Conservation (phyloP, 2,888 invertebrate species). For the Teinopalpus imperialis region DNA sequence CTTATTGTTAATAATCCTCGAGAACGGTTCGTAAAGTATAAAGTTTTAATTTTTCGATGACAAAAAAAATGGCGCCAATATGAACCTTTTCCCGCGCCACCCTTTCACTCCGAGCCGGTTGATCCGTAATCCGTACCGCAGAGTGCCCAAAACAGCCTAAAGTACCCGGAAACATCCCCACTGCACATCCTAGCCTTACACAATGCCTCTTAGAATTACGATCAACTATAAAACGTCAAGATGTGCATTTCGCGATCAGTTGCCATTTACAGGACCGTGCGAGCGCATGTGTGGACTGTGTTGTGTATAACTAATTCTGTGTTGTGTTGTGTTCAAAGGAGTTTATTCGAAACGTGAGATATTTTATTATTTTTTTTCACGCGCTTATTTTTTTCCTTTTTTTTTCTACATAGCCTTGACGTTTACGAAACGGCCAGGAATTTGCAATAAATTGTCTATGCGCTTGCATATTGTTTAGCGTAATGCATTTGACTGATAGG, state of each 20-base stretch:
- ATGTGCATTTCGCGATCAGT: constrained; percentile 16
- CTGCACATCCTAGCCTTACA: constrained; percentile 25
- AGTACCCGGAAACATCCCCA: constrained; percentile 33
- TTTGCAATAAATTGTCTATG: constrained; percentile 14
- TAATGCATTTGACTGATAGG: constrained; percentile 13
- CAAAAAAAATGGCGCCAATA: too few species aligned
- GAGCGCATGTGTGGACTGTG: constrained; percentile 13
- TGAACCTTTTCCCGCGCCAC: neutral
- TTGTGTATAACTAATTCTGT: constrained; percentile 15
- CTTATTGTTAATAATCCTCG: too few species aligned
- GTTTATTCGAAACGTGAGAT: constrained; percentile 21
- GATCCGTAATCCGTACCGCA: neutral
- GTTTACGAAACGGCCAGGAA: constrained; percentile 15
- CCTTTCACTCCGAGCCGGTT: constrained; percentile 12
- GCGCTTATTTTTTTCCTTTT: constrained; percentile 9
- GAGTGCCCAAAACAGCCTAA: constrained; percentile 21
- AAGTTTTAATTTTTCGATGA: too few species aligned
- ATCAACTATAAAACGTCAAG: constrained; percentile 28
- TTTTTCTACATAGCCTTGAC: constrained; percentile 10
- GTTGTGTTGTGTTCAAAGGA: constrained; percentile 25
- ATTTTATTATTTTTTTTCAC: constrained; percentile 11
- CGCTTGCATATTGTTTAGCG: constrained; percentile 7
- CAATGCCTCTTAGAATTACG: constrained; percentile 32
- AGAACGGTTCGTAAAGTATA: too few species aligned
- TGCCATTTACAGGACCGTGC: constrained; percentile 5